Percentiles rank a stretch among this genome's conserved stretches.
Conservation (phyloP, 2,797 vertebrate species). For the Peromyscus melanophrys region DNA sequence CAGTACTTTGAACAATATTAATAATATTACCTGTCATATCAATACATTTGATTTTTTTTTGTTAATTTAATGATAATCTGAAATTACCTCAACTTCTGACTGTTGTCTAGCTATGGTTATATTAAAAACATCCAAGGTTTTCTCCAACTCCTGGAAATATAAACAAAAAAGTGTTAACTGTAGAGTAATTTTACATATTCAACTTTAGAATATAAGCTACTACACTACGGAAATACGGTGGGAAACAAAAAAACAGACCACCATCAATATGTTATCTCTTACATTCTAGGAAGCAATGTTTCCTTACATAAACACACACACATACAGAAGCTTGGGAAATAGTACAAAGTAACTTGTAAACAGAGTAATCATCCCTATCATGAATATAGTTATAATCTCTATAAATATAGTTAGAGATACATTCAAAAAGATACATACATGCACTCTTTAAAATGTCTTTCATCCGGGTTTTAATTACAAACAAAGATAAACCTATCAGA, state of each 20-base stretch:
- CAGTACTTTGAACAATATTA: background rate
- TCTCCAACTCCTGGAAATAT: constrained; percentile 93
- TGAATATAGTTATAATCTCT: background rate
- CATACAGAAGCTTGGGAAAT: constrained; percentile 26
- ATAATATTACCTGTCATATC: constrained; percentile 16
- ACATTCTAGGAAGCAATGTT: constrained; percentile 17
- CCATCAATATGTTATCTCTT: background rate
- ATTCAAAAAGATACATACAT: background rate
- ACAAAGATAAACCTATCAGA: background rate
- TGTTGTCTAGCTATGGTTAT: constrained; percentile 98
- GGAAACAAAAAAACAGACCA: constrained; percentile 43
- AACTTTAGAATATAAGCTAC: constrained; percentile 9
- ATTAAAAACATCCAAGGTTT: constrained; percentile 97
- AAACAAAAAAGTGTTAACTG: constrained; percentile 48
- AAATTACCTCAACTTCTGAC: constrained; percentile 97
- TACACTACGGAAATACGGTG: background rate
- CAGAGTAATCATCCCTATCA: background rate
- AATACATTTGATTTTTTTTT: constrained; percentile 52
- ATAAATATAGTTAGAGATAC: background rate
- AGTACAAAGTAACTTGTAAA: constrained; percentile 13
- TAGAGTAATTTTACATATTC: constrained; percentile 35
- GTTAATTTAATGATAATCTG: constrained; percentile 57
- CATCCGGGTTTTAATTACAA: constrained; percentile 51
- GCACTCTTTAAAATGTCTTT: constrained; percentile 37
- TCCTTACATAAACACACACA: background rate